These are phyloP conservation scores for Lithophane semibrunnea DNA, from an alignment of 2,888 invertebrate species.

Conservation along the genomic window DNA sequence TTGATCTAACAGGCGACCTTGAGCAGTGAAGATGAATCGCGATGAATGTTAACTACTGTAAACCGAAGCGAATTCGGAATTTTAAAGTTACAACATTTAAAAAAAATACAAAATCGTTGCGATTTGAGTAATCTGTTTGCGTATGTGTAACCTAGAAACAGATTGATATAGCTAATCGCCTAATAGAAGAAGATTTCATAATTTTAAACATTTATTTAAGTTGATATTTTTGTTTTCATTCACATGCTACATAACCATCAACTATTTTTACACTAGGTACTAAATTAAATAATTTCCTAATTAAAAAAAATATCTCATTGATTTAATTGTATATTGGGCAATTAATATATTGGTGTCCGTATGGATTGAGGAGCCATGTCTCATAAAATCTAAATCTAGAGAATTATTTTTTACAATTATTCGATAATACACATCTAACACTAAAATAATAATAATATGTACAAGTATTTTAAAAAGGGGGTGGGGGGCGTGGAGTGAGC, in stretches of 20 bases:
- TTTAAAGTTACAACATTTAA: conserved; percentile 27
- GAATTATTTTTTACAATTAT: too few species aligned
- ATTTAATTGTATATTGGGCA: too few species aligned
- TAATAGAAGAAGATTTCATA: not conserved
- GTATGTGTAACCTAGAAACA: conserved; percentile 19
- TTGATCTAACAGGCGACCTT: conserved; percentile 25
- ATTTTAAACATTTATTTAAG: not conserved
- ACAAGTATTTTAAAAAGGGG: too few species aligned
- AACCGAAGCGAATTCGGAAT: conserved; percentile 11
- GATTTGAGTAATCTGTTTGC: not conserved
- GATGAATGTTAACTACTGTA: not conserved
- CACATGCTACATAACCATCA: not conserved
- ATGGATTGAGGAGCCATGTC: too few species aligned
- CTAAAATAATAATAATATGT: too few species aligned
- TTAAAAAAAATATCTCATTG: too few species aligned
- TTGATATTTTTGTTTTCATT: not conserved
- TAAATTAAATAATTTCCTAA: too few species aligned
- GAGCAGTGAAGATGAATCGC: conserved; percentile 19
- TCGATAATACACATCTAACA: too few species aligned
- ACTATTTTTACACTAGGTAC: not conserved
- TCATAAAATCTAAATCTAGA: too few species aligned
- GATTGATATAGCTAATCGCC: not conserved
- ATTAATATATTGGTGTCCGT: too few species aligned
- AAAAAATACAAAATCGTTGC: conserved; percentile 31
- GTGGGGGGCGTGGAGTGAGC: too few species aligned